Evolutionary conservation across 2,888 invertebrate genomes (phyloP), one percentile per base, ranked within the genome.

Genomic region (Mycogona germanica): DNA sequence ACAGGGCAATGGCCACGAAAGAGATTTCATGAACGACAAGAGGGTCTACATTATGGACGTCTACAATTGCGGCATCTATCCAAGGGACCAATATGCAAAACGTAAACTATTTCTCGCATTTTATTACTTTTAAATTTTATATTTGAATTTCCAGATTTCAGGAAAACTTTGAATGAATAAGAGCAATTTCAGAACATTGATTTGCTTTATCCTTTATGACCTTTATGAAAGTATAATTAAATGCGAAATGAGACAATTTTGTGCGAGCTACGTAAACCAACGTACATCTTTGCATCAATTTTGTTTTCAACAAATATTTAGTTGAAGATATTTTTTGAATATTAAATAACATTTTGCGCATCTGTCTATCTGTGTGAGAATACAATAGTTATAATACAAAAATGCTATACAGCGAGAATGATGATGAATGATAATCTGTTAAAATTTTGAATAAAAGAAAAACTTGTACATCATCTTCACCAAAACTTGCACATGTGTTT

Each of bases 21-120:
- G 78, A 14, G 91, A 92, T 68, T 89, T 89, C 66, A 74, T 78
- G 54, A 75, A 77, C 47, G 78, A 81, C 42, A 62, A 67, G 7
- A 76, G 77, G 60, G 82, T 91, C n/a, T 91, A 83, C 65, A 89
- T 91, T 59, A 72, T 92, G 74, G 91, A 92, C 66, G 80, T 87
- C 68, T 91, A 85, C 68, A 91, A 91, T 70, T 75, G 76, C 42
- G 69, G 76, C 51, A 87, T 91, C 59, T 91, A 87, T 67, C 91
- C 91, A 0, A 75, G 74, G 56, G 91, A 91, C 68, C 73, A 75
- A 49, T 68, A 69, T 54, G 89, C 88, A 2, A 86, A 85, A 70
- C 60, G 72, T 73, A 63, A 61, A 64, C 5, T 44, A 47, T 25
- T n/a, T n/a, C n/a, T 12, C 28, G 25, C 23, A 6, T 45, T 14